These are phyloP conservation scores for Psammodynastes pulverulentus DNA, from an alignment of 2,113 vertebrate species.

Conservation along the genomic window DNA sequence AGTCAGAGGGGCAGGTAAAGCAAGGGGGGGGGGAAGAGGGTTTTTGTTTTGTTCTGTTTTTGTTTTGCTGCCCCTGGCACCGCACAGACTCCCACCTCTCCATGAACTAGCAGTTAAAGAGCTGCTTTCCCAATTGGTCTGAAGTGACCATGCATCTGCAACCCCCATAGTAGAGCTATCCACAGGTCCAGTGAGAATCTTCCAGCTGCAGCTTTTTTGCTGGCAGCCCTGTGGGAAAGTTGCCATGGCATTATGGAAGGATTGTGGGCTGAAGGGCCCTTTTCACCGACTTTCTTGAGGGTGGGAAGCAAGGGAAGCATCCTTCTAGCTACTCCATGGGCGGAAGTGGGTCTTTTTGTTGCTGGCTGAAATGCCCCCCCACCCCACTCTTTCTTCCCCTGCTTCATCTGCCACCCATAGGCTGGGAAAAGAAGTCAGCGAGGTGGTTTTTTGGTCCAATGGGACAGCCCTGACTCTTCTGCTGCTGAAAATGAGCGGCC, in stretches of 20 bases:
- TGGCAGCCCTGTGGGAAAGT: background rate
- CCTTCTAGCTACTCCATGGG: background rate
- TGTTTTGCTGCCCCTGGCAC: background rate
- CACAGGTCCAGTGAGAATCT: background rate
- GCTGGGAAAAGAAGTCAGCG: background rate
- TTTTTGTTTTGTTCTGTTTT: background rate
- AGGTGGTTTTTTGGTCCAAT: background rate
- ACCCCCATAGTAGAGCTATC: background rate
- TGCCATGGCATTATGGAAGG: background rate
- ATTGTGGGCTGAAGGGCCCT: background rate
- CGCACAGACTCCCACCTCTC: background rate
- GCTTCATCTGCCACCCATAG: background rate
- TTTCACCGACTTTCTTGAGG: background rate
- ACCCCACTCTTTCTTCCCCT: background rate
- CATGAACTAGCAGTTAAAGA: background rate
- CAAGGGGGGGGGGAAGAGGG: background rate
- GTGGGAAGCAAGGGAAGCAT: background rate
- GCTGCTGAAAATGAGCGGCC: background rate
- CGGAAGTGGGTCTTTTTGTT: background rate
- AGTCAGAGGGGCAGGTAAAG: background rate
- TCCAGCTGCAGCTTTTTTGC: background rate
- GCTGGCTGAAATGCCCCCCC: background rate
- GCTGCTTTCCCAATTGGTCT: background rate
- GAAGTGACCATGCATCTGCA: background rate
- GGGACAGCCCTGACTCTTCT: background rate